Evolutionary conservation across 64 coral and sea anemone genomes (phyloP), one percentile per base, ranked within the genome.

Genomic region (Hydrozoanthus tunicans): DNA sequence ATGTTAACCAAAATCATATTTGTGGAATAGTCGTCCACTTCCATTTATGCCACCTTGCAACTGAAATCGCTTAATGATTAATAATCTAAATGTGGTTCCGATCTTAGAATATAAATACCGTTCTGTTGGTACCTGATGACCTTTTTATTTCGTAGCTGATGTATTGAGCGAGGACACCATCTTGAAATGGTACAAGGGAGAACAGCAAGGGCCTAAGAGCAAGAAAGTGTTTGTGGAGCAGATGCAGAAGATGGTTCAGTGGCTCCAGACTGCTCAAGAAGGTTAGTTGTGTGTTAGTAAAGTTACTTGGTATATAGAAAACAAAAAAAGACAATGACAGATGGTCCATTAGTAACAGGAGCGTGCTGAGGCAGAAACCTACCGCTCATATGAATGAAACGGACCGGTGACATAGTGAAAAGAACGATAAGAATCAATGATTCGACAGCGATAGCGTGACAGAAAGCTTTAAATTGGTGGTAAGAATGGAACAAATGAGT

Each of bases 241-340:
- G 78, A 98, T 98, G 96, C 90, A 93, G 63, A 93, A 95, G 61
- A 98, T 98, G 96, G 92, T 98, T 0, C 93, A 98, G n/a, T 98
- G 96, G 96, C 83, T 98, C 5, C 94, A 98, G 24, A 93, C 62
- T 85, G 96, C 96, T 54, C 93, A 98, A 64, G 96, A 98, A 90
- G 95, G 95, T 96, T 17, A 69, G 15, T 10, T 15, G 64, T 15
- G 64, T 13, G 17, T 3, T 66, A 66, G 17, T 11, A 66, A 17
- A 5, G 12, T 4, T 5, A 66, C 12, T 4, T 66, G 64, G 12
- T 66, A 17, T 65, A 17, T 4, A 66, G 64, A 66, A 66, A 11
- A 66, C 12, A 66, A 17, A 15, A 65, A 7, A 65, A 15, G 63
- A 65, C 10, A 65, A 4, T 64, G 9, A 64, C 10, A 9, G 15